phyloP scores from a whole-genome alignment of 1,140 invertebrate species.

The Colletes latitarsis region DNA sequence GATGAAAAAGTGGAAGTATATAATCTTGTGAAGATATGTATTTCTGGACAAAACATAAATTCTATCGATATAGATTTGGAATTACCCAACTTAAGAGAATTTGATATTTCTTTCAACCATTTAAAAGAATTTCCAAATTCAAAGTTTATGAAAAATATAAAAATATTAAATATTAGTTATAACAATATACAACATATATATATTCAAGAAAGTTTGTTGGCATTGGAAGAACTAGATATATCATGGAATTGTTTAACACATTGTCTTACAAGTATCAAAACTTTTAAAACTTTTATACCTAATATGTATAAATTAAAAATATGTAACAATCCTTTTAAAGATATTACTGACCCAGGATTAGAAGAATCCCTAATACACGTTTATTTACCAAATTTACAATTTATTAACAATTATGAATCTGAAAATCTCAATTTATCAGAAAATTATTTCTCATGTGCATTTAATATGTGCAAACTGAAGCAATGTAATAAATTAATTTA shows the following conservation, averaged over 20 bases:
- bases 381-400: constrained; percentile 35
- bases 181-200: constrained; percentile 45
- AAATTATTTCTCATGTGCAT: constrained; percentile 31
- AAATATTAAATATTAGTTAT: constrained; percentile 46
- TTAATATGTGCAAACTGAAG: constrained; percentile 25
- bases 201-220: constrained; percentile 14
- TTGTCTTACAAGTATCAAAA: constrained; percentile 31
- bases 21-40: constrained; percentile 43
- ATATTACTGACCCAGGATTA: constrained; percentile 37
- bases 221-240: constrained; percentile 46
- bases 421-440: constrained; percentile 8
- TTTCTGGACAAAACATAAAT: constrained; percentile 42
- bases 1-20: background rate
- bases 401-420: constrained; percentile 27
- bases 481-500: constrained; percentile 18
- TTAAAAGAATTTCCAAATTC: constrained; percentile 48
- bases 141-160: constrained; percentile 34
- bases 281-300: constrained; percentile 32
- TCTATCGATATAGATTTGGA: constrained; percentile 28
- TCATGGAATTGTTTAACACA: constrained; percentile 55
- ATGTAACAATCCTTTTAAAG: constrained; percentile 53
- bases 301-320: constrained; percentile 48
- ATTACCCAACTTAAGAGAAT: constrained; percentile 46
- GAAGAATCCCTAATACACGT: constrained; percentile 1
- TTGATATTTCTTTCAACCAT: constrained; percentile 54